Conservation (phyloP, 1,140 invertebrate genomes). For the Amphibalanus amphitrite region DNA sequence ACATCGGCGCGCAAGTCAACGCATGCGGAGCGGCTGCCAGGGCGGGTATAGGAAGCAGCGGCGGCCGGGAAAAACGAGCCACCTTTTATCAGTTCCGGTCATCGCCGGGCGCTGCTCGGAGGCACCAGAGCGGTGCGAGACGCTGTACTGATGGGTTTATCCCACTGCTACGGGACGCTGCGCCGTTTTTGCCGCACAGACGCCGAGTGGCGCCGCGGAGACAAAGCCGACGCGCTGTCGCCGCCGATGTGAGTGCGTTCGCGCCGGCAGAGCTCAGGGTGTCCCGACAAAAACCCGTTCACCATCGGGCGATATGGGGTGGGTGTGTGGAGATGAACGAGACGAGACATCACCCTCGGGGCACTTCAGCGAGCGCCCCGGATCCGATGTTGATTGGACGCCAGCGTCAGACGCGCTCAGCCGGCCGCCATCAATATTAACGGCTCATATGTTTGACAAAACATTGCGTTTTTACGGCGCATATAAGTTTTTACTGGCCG, state of each 20-base stretch:
- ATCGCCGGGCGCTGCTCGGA: not conserved
- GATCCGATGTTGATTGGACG: not conserved
- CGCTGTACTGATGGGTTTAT: not conserved
- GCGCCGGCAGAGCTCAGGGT: not conserved
- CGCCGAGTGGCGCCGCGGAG: not conserved
- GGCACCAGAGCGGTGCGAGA: no score
- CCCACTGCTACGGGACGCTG: not conserved
- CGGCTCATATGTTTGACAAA: conserved; percentile 1
- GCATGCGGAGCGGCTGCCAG: not conserved
- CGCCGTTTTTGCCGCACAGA: not conserved
- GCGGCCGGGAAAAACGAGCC: not conserved
- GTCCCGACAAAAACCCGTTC: not conserved
- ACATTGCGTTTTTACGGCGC: not conserved
- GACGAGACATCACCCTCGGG: not conserved
- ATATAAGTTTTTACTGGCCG: not conserved
- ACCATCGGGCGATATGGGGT: not conserved
- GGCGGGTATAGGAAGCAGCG: not conserved
- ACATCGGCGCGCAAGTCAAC: not conserved
- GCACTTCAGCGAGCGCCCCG: not conserved
- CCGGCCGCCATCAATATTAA: not conserved
- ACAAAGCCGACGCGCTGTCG: not conserved
- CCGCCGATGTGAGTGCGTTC: not conserved
- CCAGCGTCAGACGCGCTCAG: not conserved
- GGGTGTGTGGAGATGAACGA: not conserved
- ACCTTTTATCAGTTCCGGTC: not conserved